Percentiles rank a stretch among this genome's conserved stretches.
Evolutionary conservation across 2,888 invertebrate genomes (phyloP).

Genomic region (Cantharis nigra): DNA sequence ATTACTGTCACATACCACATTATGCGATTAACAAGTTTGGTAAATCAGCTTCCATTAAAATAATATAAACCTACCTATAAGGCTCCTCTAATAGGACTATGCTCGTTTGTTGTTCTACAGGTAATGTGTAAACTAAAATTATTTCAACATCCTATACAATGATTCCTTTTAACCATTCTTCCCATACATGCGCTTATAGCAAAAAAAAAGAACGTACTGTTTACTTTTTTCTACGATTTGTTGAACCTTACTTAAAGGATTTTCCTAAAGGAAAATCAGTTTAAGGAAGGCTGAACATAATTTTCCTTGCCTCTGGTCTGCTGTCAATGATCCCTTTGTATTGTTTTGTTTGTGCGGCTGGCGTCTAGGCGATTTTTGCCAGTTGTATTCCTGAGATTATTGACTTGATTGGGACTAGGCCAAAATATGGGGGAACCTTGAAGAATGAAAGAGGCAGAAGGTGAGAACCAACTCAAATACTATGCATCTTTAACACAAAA

Average conservation of each 20-base stretch:
- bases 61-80: constrained; percentile 44
- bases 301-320: constrained; percentile 36
- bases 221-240: constrained; percentile 14
- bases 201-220: constrained; percentile 15
- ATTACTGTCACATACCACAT: constrained; percentile 13
- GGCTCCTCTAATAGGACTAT: constrained; percentile 54
- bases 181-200: constrained; percentile 34
- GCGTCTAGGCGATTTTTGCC: constrained; percentile 97
- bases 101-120: constrained; percentile 33
- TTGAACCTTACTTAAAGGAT: constrained; percentile 17
- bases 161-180: constrained; percentile 16
- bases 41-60: neutral
- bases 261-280: neutral
- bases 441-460: constrained; percentile 99
- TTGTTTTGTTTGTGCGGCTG: constrained; percentile 68
- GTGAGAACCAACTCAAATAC: constrained; percentile 68
- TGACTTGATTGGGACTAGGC: constrained; percentile 99
- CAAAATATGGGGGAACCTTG: constrained; percentile 99
- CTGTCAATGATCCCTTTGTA: constrained; percentile 51
- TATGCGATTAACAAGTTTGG: constrained; percentile 2
- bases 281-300: constrained; percentile 22
- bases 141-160: constrained; percentile 9
- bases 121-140: constrained; percentile 16
- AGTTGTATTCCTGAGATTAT: constrained; percentile 99
- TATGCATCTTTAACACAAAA: constrained; percentile 35